Evolutionary conservation across 2,888 invertebrate species (phyloP), one percentile per base, ranked within the genome.

Genomic region (Elmis aenea): DNA sequence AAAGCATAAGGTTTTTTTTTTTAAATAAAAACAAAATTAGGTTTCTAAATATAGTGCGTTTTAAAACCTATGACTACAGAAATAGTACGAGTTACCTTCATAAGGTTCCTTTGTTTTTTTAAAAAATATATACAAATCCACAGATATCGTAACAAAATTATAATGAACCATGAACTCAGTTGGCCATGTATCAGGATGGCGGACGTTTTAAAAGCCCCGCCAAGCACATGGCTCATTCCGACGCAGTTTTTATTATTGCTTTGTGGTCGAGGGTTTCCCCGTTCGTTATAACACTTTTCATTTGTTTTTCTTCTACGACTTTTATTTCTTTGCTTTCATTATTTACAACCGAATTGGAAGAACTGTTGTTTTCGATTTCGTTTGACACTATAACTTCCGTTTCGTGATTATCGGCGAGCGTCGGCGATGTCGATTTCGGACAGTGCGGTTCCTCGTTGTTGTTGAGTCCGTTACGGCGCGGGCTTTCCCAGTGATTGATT

Each of bases 231-330:
- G 23, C 40, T 50, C 48, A 50, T 39, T 48, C 50, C 23, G 48
- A 45, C 33, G 40, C 46, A 36, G 38, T 48, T 40, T 46, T 42
- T 36, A 37, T 46, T 48, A 50, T 50, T 40, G 43, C 45, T 43
- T 39, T 38, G 28, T 26, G 32, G 38, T 45, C 46, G 33, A 42
- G 37, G 32, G 31, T 40, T 32, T 45, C 48, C 3, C 36, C 30
- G 28, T 39, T 45, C 10, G 37, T 46, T 26, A 48, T 44, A 20
- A 44, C 48, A 30, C 42, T 45, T 29, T 45, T 41, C 26, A 22
- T 21, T 10, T 27, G 28, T 15, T 33, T 33, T 20, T 38, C 33
- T 13, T 43, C 38, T 18, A 25, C 15, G n/a, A 11, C 26, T 26
- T 26, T 12, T n/a, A n/a, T n/a, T 21, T 29, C 30, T 18, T 24